Conservation (phyloP, 2,888 invertebrate genomes). For the Watsonalla cultraria region DNA sequence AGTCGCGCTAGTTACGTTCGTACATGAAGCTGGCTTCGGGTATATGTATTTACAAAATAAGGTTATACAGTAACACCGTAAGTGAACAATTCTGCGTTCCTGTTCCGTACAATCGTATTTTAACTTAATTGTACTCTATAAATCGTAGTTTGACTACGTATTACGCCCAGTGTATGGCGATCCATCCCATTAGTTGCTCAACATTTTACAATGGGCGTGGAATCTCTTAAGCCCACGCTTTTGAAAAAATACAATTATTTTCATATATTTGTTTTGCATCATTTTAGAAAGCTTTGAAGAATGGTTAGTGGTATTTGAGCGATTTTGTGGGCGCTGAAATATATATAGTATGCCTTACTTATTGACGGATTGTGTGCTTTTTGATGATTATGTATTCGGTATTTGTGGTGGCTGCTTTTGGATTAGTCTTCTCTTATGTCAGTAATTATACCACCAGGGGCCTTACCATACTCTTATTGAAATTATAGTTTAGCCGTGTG, state of each 20-base stretch:
- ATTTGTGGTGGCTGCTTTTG: conserved; percentile 9
- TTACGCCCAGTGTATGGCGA: conserved; percentile 30
- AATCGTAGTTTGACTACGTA: conserved; percentile 32
- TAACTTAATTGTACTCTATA: background rate
- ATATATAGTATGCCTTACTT: background rate
- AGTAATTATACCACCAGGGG: background rate
- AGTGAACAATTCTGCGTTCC: background rate
- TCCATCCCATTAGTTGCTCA: conserved; percentile 34
- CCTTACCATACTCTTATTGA: background rate
- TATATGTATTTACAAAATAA: too few species aligned
- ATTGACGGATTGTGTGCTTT: conserved; percentile 32
- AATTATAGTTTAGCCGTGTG: too few species aligned
- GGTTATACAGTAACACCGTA: background rate
- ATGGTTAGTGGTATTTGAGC: too few species aligned
- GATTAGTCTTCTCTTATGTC: conserved; percentile 1
- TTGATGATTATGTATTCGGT: conserved; percentile 15
- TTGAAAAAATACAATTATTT: too few species aligned
- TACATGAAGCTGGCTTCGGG: background rate
- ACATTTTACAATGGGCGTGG: conserved; percentile 12
- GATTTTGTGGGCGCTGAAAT: too few species aligned
- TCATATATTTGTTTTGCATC: too few species aligned
- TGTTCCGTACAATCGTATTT: background rate
- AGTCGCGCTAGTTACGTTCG: background rate
- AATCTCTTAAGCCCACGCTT: too few species aligned
- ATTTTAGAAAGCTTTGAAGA: too few species aligned